Percentiles rank a stretch among this genome's conserved stretches.
Conservation (phyloP, 2,888 invertebrate genomes). For the Holacanthella duospinosa region DNA sequence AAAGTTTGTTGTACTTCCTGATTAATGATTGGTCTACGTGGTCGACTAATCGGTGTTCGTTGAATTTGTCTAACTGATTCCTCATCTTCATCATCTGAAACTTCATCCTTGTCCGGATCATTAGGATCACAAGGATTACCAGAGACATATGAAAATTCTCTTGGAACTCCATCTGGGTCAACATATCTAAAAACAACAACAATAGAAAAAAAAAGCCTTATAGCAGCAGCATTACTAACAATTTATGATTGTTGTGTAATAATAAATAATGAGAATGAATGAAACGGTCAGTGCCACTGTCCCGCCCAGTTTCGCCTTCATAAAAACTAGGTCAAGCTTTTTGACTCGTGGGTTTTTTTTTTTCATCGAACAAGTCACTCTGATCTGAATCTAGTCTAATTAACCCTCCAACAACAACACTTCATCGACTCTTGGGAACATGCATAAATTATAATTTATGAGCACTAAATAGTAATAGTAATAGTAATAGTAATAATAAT, state of each 20-base stretch:
- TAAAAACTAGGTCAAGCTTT: not conserved
- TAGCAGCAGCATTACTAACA: not conserved
- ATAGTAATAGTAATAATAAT: too few relatives aligned
- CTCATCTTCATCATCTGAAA: constrained; percentile 45
- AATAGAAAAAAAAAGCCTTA: too few relatives aligned
- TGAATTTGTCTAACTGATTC: constrained; percentile 49
- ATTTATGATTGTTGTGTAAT: not conserved
- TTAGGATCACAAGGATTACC: constrained; percentile 78
- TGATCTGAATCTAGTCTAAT: not conserved
- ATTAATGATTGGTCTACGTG: constrained; percentile 30
- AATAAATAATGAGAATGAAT: not conserved
- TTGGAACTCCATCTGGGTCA: constrained; percentile 73
- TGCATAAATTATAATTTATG: too few relatives aligned
- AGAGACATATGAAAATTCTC: constrained; percentile 75
- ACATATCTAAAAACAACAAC: constrained; percentile 48
- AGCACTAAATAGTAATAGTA: too few relatives aligned
- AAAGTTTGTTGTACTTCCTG: constrained; percentile 32
- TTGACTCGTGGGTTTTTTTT: not conserved
- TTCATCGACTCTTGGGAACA: too few relatives aligned
- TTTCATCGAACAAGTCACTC: not conserved
- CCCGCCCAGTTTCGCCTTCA: not conserved
- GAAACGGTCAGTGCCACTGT: not conserved
- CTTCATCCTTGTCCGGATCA: constrained; percentile 59
- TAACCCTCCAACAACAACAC: too few relatives aligned
- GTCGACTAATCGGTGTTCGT: constrained; percentile 25